Evolutionary conservation across 2,888 invertebrate species (phyloP).

Genomic region (Tipula lateralis): DNA sequence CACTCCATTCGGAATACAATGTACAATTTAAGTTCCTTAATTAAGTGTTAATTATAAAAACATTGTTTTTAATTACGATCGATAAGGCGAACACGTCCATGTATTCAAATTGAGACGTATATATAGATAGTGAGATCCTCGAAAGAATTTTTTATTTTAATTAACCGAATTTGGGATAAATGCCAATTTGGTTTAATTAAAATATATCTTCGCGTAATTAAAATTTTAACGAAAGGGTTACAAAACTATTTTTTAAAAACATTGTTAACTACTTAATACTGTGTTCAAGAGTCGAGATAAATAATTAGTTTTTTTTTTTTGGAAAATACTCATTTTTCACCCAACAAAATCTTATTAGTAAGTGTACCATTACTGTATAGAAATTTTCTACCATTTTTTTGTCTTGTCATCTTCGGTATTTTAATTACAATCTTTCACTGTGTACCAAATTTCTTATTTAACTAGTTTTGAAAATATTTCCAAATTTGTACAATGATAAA

Average conservation of each 20-base stretch:
- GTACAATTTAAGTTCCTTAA: background rate
- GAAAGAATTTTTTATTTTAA: background rate
- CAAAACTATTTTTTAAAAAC: background rate
- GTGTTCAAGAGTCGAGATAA: background rate
- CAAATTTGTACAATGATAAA: background rate
- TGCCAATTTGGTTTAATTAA: conserved; percentile 6
- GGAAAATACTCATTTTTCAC: background rate
- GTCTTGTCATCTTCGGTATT: conserved; percentile 13
- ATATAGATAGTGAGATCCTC: background rate
- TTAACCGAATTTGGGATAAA: background rate
- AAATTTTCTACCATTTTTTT: background rate
- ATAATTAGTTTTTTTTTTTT: background rate
- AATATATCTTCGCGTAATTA: background rate
- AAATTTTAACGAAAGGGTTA: conserved; percentile 1
- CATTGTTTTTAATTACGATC: background rate
- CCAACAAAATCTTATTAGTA: background rate
- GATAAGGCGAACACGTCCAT: background rate
- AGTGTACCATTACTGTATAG: background rate
- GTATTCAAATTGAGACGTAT: background rate
- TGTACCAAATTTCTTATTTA: background rate
- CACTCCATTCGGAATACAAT: background rate
- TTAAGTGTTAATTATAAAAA: background rate
- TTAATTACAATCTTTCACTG: background rate
- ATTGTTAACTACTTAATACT: background rate
- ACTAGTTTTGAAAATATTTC: background rate